Percentiles rank a stretch among this genome's conserved stretches.
Evolutionary conservation across 1,140 invertebrate genomes (phyloP).

Genomic region (Drosophila murphyi): DNA sequence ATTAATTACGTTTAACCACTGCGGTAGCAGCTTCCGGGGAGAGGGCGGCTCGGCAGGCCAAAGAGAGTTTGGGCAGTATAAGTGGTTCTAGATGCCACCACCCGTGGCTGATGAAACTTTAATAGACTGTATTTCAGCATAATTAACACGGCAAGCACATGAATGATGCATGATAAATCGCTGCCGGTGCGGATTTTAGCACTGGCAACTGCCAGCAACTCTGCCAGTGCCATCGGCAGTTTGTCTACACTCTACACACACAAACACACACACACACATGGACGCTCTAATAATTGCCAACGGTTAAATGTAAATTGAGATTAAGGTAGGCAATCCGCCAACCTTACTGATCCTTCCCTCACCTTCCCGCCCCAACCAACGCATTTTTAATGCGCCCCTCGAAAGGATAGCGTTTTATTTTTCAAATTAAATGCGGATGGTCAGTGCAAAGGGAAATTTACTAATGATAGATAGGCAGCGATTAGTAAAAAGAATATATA

Average conservation of each 20-base stretch:
- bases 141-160: slow-evolving; percentile 77
- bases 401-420: slow-evolving; percentile 22
- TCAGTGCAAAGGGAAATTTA: background rate
- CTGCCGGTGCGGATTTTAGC: slow-evolving; percentile 14
- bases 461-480: background rate
- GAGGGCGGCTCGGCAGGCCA: background rate
- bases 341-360: too few species aligned
- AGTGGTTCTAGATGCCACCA: slow-evolving; percentile 25
- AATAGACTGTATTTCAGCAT: slow-evolving; percentile 81
- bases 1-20: slow-evolving; percentile 74
- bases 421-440: slow-evolving; percentile 34
- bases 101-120: slow-evolving; percentile 66
- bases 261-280: background rate
- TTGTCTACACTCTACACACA: slow-evolving; percentile 6
- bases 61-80: background rate
- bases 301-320: slow-evolving; percentile 75
- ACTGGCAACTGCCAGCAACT: slow-evolving; percentile 2
- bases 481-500: background rate
- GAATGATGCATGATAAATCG: slow-evolving; percentile 74
- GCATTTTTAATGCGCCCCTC: slow-evolving; percentile 23
- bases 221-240: slow-evolving; percentile 16
- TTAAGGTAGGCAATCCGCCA: slow-evolving; percentile 50
- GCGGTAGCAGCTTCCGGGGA: slow-evolving; percentile 24
- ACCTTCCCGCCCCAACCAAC: background rate
- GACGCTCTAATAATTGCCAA: slow-evolving; percentile 67